Evolutionary conservation across 2,888 invertebrate genomes (phyloP).

Genomic region (Sericinus montela): DNA sequence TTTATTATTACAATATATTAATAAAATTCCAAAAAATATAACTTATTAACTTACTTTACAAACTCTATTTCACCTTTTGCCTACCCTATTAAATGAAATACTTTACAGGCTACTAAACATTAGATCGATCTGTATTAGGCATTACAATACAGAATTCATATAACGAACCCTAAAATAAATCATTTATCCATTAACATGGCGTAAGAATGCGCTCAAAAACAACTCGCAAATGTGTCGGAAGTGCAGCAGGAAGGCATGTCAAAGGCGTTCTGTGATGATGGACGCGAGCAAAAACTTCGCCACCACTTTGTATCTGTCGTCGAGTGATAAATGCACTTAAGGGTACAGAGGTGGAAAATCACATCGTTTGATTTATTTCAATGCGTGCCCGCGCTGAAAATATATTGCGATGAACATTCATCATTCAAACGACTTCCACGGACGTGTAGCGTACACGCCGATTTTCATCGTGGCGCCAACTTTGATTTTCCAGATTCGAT

Average conservation of each 20-base stretch:
- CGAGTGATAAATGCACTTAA: conserved; percentile 42
- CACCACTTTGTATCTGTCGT: conserved; percentile 46
- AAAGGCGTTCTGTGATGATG: conserved; percentile 53
- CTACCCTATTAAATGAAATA: no score
- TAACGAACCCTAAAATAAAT: conserved; percentile 17
- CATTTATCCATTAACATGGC: conserved; percentile 32
- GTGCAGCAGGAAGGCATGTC: conserved; percentile 13
- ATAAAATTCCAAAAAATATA: no score
- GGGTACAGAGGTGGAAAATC: conserved; percentile 47
- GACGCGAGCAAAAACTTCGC: conserved; percentile 44
- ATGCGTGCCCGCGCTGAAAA: conserved; percentile 21
- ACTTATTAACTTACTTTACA: no score
- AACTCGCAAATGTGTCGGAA: conserved; percentile 29
- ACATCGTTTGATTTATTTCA: conserved; percentile 47
- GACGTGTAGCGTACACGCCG: no score
- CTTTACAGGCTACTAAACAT: no score
- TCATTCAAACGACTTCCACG: no score
- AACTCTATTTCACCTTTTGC: no score
- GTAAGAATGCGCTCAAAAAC: conserved; percentile 32
- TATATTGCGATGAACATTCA: conserved; percentile 4
- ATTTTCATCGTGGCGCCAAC: no score
- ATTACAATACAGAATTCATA: no score
- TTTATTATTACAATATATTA: no score
- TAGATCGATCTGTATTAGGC: conserved; percentile 9
- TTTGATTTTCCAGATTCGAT: no score